phyloP scores from a whole-genome alignment of 2,888 invertebrate species.

The Parasteatoda lunata region DNA sequence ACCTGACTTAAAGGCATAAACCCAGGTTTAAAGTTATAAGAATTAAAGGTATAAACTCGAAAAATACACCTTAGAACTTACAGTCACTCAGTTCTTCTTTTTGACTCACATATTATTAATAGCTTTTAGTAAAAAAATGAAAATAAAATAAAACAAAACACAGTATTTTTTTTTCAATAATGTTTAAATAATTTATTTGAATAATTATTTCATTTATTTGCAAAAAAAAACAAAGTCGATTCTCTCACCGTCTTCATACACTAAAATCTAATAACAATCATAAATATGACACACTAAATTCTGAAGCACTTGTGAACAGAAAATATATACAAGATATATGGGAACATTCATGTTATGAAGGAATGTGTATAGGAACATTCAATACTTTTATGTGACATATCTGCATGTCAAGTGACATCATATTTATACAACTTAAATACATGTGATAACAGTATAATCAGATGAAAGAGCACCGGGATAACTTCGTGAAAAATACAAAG shows the following conservation, averaged over 20 bases:
- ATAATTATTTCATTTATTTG: conserved; percentile 30
- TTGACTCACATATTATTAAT: no score
- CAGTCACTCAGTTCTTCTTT: no score
- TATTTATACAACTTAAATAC: neutral
- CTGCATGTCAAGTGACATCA: neutral
- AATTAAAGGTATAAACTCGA: no score
- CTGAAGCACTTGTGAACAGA: conserved; percentile 2
- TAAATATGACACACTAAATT: conserved; percentile 38
- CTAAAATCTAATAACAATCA: conserved; percentile 35
- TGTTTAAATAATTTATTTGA: conserved; percentile 65
- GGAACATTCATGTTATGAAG: conserved; percentile 31
- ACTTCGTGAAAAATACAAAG: neutral
- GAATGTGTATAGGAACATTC: conserved; percentile 59
- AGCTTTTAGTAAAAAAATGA: neutral
- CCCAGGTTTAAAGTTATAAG: no score
- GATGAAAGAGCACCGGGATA: conserved; percentile 1
- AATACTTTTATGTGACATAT: neutral
- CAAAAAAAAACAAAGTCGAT: conserved; percentile 14
- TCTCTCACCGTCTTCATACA: conserved; percentile 25
- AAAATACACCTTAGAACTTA: no score
- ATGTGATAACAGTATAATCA: neutral
- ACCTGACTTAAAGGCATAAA: no score
- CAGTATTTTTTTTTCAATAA: conserved; percentile 24
- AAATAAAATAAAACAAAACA: conserved; percentile 19
- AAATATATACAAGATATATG: conserved; percentile 9